These are phyloP conservation scores for Acronicta alni DNA, from an alignment of 2,888 invertebrate genomes.

Conservation along the genomic window DNA sequence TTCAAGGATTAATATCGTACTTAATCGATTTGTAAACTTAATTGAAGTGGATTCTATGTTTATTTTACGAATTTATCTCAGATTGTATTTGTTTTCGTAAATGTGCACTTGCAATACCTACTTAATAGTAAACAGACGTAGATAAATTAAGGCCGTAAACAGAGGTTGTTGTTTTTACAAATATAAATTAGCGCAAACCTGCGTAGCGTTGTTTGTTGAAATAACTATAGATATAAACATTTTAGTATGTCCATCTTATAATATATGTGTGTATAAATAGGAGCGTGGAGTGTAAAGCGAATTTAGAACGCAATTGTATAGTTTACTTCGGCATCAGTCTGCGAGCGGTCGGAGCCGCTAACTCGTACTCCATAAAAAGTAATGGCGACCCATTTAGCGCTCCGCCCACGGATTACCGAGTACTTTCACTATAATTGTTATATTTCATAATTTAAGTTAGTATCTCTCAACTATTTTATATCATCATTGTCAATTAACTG, in stretches of 20 bases:
- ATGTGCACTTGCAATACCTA: constrained; percentile 1
- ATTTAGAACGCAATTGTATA: constrained; percentile 65
- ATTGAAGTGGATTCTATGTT: constrained; percentile 37
- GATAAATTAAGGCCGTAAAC: background rate
- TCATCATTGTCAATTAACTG: constrained; percentile 1
- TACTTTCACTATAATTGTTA: constrained; percentile 54
- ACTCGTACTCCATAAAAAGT: constrained; percentile 74
- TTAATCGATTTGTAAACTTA: constrained; percentile 42
- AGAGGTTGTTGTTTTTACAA: background rate
- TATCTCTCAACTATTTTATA: constrained; percentile 1
- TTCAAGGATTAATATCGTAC: constrained; percentile 56
- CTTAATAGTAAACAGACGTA: background rate
- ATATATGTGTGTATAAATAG: constrained; percentile 14
- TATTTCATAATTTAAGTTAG: constrained; percentile 37
- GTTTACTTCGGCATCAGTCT: constrained; percentile 63
- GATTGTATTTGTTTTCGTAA: constrained; percentile 4
- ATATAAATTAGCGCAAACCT: constrained; percentile 3
- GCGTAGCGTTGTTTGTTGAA: constrained; percentile 1
- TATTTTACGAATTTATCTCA: constrained; percentile 24
- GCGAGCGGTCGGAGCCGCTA: constrained; percentile 55
- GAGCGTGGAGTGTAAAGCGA: constrained; percentile 41
- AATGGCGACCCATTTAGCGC: constrained; percentile 70
- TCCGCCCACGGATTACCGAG: constrained; percentile 51
- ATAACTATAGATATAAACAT: constrained; percentile 6
- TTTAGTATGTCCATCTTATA: constrained; percentile 19